Evolutionary conservation across 2,797 vertebrate species (phyloP), one percentile per base, ranked within the genome.

Genomic region (Cirrhinus mrigala): DNA sequence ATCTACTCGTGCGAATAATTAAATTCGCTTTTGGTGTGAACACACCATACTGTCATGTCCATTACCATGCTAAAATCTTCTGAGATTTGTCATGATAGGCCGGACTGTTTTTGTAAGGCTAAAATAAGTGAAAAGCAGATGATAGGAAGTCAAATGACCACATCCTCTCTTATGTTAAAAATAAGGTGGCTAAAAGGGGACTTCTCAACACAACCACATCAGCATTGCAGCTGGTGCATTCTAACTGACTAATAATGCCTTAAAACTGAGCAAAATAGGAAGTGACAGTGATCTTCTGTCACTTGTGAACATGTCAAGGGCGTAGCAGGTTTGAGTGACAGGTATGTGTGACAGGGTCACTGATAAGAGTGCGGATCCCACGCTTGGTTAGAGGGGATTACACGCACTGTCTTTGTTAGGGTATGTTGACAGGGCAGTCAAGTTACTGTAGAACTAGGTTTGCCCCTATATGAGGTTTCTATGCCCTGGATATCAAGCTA

Each of bases 201-300:
- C 48, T 69, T 54, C 20, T 69, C 14, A n/a, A 83, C 11, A 24
- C 9, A 8, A 18, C 15, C 9, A 6, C 10, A 16, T 46, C 9
- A 8, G 6, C 37, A 58, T 82, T 44, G 29, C 52, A 73, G 22
- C 68, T 9, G 52, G 79, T 78, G 33, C n/a, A 22, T 56, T 71
- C 20, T 70, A 24, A 52, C 16, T 33, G 29, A 54, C 14, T 69
- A 76, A 44, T 50, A 81, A 66, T 81, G 52, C 68, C 76, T 33
- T 60, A 56, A 40, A 64, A 48, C 37, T 81, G 58, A 84, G 16
- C 3, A 1, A 81, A 84, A 86, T 54, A 75, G 68, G 40, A 82
- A 74, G n/a, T 86, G 84, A 86, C 78, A 87, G 62, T 56, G 50
- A 81, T 76, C 37, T 64, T 27, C 75, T 68, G 60, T 79, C 46